These are phyloP conservation scores for Cololabis saira DNA, from an alignment of 2,113 vertebrate species.

Conservation along the genomic window DNA sequence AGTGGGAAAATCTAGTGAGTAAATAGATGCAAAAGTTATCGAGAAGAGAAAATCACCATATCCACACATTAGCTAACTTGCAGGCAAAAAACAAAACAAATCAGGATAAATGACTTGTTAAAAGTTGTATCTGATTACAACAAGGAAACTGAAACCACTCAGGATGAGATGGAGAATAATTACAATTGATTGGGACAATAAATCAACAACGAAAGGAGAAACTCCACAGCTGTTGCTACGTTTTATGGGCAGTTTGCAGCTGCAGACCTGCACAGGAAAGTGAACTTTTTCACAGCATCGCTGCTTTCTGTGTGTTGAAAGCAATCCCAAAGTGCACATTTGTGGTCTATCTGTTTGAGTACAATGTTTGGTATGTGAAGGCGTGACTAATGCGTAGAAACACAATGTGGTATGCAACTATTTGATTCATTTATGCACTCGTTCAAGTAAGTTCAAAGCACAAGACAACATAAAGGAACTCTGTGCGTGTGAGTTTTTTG, in stretches of 20 bases:
- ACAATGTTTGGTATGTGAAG: too few relatives aligned
- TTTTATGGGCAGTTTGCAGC: neutral
- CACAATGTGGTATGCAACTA: constrained; percentile 19
- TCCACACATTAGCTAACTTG: neutral
- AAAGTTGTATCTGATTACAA: neutral
- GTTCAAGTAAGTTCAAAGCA: constrained; percentile 15
- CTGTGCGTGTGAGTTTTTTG: constrained; percentile 22
- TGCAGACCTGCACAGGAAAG: constrained; percentile 18
- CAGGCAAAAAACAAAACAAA: too few relatives aligned
- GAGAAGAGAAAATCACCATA: neutral
- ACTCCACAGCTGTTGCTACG: too few relatives aligned
- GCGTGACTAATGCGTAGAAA: constrained; percentile 25
- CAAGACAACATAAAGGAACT: constrained; percentile 18
- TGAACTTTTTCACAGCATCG: constrained; percentile 4
- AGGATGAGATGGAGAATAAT: too few relatives aligned
- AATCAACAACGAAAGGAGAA: neutral
- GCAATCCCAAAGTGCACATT: constrained; percentile 15
- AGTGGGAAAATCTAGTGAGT: constrained; percentile 9
- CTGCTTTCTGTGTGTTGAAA: constrained; percentile 7
- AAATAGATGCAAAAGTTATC: constrained; percentile 4
- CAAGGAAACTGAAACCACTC: neutral
- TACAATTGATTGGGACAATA: neutral
- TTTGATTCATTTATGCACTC: constrained; percentile 29
- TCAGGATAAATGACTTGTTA: neutral
- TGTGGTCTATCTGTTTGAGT: constrained; percentile 23